Percentiles rank a stretch among this genome's conserved stretches.
Evolutionary conservation across 2,113 vertebrate species (phyloP).

Genomic region (Eira barbara): DNA sequence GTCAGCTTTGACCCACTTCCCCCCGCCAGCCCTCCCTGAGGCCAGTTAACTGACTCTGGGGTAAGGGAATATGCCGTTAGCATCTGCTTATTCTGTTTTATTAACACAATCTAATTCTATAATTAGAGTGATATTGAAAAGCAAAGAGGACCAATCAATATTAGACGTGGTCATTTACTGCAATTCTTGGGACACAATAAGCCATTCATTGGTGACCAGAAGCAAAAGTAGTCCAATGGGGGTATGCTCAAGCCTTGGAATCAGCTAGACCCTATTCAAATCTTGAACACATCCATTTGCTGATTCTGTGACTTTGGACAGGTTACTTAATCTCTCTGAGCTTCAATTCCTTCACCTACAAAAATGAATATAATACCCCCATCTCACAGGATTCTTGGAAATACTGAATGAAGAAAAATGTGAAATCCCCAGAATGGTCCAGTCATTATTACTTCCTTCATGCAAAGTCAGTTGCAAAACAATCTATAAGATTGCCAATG

Average conservation of each 20-base stretch:
- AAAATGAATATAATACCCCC: background rate
- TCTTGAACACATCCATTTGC: background rate
- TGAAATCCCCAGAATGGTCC: background rate
- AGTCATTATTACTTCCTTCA: background rate
- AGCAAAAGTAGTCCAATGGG: background rate
- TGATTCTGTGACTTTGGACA: background rate
- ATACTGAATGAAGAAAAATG: background rate
- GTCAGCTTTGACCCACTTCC: background rate
- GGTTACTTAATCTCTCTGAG: background rate
- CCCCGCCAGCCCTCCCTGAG: background rate
- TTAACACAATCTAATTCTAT: background rate
- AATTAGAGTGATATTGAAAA: background rate
- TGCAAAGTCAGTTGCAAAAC: conserved; percentile 14
- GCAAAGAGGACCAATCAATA: background rate
- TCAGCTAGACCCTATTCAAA: background rate
- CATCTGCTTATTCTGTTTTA: background rate
- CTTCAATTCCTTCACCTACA: background rate
- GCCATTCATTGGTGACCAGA: background rate
- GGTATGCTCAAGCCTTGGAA: background rate
- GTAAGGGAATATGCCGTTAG: background rate
- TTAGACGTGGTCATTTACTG: background rate
- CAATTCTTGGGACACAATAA: background rate
- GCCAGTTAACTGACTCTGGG: background rate
- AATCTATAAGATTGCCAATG: background rate
- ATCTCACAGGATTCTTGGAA: background rate